Evolutionary conservation across 2,888 invertebrate species (phyloP).

Genomic region (Xylota segnis): DNA sequence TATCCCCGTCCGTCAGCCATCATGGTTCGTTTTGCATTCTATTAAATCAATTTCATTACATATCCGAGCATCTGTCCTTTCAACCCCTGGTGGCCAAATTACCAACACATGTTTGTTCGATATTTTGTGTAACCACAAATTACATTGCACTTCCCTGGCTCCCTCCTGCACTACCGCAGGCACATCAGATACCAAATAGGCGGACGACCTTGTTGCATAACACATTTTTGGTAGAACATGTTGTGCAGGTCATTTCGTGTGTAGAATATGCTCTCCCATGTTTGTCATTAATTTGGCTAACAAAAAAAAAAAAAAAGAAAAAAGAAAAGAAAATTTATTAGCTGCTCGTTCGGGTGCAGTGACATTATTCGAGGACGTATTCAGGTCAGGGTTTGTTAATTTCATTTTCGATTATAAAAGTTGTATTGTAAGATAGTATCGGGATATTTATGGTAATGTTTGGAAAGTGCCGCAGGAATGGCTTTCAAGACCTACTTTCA

Average conservation of each 20-base stretch:
- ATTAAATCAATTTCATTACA: slow-evolving; percentile 59
- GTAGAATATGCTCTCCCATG: neutral
- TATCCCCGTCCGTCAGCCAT: slow-evolving; percentile 27
- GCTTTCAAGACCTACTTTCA: too few species aligned
- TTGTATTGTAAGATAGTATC: too few species aligned
- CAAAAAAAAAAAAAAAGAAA: neutral
- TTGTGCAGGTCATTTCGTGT: slow-evolving; percentile 22
- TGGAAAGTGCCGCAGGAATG: too few species aligned
- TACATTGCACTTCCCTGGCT: slow-evolving; percentile 31
- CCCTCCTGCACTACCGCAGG: neutral
- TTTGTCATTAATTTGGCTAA: slow-evolving; percentile 25
- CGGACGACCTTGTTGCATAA: slow-evolving; percentile 50
- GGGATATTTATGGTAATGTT: too few species aligned
- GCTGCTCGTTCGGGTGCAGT: neutral
- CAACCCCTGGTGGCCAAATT: slow-evolving; percentile 49
- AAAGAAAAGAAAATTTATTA: neutral
- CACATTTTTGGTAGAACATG: slow-evolving; percentile 32
- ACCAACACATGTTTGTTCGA: slow-evolving; percentile 53
- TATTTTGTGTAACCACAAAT: slow-evolving; percentile 61
- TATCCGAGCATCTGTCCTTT: slow-evolving; percentile 45
- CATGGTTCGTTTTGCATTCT: slow-evolving; percentile 50
- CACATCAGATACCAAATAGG: slow-evolving; percentile 24
- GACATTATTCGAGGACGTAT: neutral
- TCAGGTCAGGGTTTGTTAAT: too few species aligned
- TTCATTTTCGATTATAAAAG: too few species aligned